These are phyloP conservation scores for Pseudoatta argentina DNA, from an alignment of 1,140 invertebrate species.

Conservation along the genomic window DNA sequence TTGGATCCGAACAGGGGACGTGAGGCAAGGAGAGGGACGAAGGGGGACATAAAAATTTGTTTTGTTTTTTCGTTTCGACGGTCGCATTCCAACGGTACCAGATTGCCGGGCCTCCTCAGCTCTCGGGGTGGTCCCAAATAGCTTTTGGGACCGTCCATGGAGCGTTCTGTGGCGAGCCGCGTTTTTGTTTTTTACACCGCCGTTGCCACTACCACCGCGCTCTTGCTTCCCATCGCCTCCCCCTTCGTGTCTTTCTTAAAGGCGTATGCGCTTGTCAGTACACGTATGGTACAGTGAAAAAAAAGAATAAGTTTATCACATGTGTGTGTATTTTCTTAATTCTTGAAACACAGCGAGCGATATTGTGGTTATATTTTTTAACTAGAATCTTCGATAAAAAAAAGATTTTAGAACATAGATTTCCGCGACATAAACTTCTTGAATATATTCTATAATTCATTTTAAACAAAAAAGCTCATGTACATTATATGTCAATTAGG, in stretches of 20 bases:
- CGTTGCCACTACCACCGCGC: conserved; percentile 34
- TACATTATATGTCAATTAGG: too few species aligned
- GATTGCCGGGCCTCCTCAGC: conserved; percentile 79
- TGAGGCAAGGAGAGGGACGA: conserved; percentile 10
- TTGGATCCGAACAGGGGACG: conserved; percentile 39
- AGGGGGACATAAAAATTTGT: conserved; percentile 82
- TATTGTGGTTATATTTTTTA: background rate
- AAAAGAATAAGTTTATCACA: background rate
- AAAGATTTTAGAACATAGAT: too few species aligned
- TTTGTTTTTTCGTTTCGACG: conserved; percentile 80
- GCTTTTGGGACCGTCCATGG: conserved; percentile 80
- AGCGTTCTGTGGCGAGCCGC: conserved; percentile 75
- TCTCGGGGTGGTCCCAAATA: conserved; percentile 83
- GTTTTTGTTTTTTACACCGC: conserved; percentile 78
- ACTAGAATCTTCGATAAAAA: background rate
- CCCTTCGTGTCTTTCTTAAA: conserved; percentile 44
- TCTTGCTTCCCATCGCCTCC: conserved; percentile 63
- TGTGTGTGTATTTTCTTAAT: background rate
- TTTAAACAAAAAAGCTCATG: too few species aligned
- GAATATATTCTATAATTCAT: too few species aligned
- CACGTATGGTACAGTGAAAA: background rate
- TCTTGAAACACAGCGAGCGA: background rate
- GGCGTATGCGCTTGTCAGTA: background rate
- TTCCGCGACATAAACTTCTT: too few species aligned
- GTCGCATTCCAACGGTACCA: conserved; percentile 83